phyloP scores from a whole-genome alignment of 35 echinoderm and acorn worm genomes.

The Chiridota heheva region DNA sequence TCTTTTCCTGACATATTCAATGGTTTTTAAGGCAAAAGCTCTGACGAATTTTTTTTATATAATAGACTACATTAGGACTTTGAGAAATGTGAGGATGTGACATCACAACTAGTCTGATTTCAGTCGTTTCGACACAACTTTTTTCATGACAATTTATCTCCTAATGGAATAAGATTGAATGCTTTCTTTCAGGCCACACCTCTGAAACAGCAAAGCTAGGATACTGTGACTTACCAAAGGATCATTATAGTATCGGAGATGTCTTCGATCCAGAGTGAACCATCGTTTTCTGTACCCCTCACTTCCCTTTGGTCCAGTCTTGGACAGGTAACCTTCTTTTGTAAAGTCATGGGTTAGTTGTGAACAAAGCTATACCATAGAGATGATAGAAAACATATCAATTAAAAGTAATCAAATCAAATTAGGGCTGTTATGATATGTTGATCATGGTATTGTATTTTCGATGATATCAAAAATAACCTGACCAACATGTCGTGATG shows the following conservation, averaged over 20 bases:
- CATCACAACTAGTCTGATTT: too few species aligned
- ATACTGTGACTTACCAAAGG: conserved; percentile 75
- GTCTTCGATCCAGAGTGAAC: conserved; percentile 79
- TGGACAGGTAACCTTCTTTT: conserved; percentile 84
- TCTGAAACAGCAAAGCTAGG: not conserved
- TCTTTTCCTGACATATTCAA: too few species aligned
- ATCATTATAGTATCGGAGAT: conserved; percentile 79
- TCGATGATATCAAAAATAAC: too few species aligned
- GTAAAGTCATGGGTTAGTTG: conserved; percentile 63
- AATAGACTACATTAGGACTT: too few species aligned
- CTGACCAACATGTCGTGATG: too few species aligned
- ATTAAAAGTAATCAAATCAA: not conserved
- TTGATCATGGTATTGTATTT: too few species aligned
- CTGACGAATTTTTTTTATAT: too few species aligned
- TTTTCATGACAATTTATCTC: too few species aligned
- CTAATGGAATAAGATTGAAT: too few species aligned
- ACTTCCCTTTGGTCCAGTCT: conserved; percentile 87
- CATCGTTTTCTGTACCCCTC: conserved; percentile 91
- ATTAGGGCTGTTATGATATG: too few species aligned
- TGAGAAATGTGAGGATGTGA: too few species aligned
- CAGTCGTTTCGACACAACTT: not conserved
- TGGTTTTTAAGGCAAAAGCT: too few species aligned
- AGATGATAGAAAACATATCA: not conserved
- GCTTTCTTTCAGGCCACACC: not conserved
- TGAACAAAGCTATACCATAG: not conserved